phyloP scores from a whole-genome alignment of 2,888 invertebrate species.

The Bombylius major region DNA sequence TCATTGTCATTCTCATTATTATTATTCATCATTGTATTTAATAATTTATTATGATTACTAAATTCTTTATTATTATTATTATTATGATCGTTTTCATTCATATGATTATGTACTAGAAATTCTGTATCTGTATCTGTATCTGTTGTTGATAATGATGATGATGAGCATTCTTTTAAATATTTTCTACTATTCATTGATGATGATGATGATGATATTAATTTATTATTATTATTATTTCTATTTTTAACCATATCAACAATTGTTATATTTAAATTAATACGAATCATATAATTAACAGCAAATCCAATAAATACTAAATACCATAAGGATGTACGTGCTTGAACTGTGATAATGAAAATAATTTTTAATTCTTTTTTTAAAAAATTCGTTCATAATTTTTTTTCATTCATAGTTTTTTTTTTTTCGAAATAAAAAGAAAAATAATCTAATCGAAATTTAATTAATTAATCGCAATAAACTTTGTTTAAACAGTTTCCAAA shows the following conservation, averaged over 20 bases:
- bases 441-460: too few species aligned
- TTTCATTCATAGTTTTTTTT: too few species aligned
- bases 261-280: conserved; percentile 53
- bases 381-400: neutral
- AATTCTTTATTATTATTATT: too few species aligned
- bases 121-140: conserved; percentile 17
- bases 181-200: neutral
- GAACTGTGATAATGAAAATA: conserved; percentile 18
- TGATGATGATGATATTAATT: neutral
- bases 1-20: too few species aligned
- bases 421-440: too few species aligned
- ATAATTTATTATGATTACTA: too few species aligned
- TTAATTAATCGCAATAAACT: too few species aligned
- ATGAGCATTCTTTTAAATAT: neutral
- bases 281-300: conserved; percentile 54
- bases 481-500: too few species aligned
- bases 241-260: conserved; percentile 48
- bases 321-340: conserved; percentile 45
- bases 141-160: conserved; percentile 9
- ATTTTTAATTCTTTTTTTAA: neutral
- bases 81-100: too few species aligned
- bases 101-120: neutral
- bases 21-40: too few species aligned
- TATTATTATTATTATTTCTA: neutral
- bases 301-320: conserved; percentile 50